These are phyloP conservation scores for Drosophila trichaetosa DNA, from an alignment of 2,888 invertebrate species.

Conservation along the genomic window DNA sequence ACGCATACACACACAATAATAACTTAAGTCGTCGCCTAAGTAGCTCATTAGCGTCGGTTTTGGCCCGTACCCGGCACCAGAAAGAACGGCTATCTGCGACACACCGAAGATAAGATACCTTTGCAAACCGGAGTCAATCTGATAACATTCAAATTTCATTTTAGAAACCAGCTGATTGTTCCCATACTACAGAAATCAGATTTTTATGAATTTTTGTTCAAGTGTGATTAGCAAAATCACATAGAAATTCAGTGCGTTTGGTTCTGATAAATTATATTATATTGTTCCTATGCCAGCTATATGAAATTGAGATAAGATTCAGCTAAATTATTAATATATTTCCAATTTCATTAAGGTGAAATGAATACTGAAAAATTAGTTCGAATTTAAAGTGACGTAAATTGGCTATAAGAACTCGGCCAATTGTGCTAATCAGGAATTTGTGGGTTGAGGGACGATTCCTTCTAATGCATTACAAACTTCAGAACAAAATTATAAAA, in stretches of 20 bases:
- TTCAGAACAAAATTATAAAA: neutral
- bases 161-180: neutral
- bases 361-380: no score
- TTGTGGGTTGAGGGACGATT: neutral
- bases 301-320: neutral
- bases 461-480: neutral
- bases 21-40: conserved; percentile 75
- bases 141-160: neutral
- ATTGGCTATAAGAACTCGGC: neutral
- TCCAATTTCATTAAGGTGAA: neutral
- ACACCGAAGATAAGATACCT: neutral
- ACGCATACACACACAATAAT: conserved; percentile 55
- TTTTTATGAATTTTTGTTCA: neutral
- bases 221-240: neutral
- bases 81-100: neutral
- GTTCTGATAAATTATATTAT: neutral
- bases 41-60: conserved; percentile 75
- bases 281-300: neutral
- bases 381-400: neutral
- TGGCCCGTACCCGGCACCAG: conserved; percentile 41
- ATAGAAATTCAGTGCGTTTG: neutral
- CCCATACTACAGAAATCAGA: neutral
- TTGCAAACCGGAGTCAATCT: neutral
- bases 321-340: neutral
- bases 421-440: neutral